Conservation (phyloP, 35 echinoderm and acorn worm species). For the Stichopus chloronotus region DNA sequence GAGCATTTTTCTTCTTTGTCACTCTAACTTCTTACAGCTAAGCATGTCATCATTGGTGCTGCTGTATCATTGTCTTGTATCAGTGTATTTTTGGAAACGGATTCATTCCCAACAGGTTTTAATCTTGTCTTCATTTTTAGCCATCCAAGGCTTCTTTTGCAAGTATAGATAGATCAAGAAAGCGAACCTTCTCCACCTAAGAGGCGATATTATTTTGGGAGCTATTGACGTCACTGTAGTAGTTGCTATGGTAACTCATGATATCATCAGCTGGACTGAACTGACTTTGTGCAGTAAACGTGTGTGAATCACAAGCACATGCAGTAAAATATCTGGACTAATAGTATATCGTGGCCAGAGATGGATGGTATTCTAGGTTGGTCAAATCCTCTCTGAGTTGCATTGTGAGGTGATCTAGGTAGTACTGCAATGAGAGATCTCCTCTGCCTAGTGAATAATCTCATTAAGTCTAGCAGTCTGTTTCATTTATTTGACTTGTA, state of each 20-base stretch:
- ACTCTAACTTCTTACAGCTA: too few relatives aligned
- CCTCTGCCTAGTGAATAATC: too few relatives aligned
- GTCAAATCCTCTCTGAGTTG: background rate
- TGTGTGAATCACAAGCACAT: conserved; percentile 10
- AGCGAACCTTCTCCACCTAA: conserved; percentile 39
- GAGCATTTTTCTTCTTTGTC: background rate
- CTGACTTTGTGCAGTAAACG: conserved; percentile 24
- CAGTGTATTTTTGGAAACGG: background rate
- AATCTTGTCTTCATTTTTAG: conserved; percentile 39
- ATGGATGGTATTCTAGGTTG: background rate
- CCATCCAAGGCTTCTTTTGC: conserved; percentile 32
- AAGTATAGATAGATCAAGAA: conserved; percentile 19
- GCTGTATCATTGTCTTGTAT: background rate
- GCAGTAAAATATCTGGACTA: conserved; percentile 5
- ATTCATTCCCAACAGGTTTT: conserved; percentile 35
- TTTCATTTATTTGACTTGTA: too few relatives aligned
- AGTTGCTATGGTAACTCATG: conserved; percentile 13
- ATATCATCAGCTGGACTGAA: conserved; percentile 38
- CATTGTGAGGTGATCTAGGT: background rate
- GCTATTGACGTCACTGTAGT: conserved; percentile 37
- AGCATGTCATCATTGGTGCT: too few relatives aligned
- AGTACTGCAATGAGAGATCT: too few relatives aligned
- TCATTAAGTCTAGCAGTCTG: too few relatives aligned
- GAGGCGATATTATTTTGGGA: conserved; percentile 47
- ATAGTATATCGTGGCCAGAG: background rate